Conservation (phyloP, 1,140 invertebrate genomes). For the Diorhabda elongata region DNA sequence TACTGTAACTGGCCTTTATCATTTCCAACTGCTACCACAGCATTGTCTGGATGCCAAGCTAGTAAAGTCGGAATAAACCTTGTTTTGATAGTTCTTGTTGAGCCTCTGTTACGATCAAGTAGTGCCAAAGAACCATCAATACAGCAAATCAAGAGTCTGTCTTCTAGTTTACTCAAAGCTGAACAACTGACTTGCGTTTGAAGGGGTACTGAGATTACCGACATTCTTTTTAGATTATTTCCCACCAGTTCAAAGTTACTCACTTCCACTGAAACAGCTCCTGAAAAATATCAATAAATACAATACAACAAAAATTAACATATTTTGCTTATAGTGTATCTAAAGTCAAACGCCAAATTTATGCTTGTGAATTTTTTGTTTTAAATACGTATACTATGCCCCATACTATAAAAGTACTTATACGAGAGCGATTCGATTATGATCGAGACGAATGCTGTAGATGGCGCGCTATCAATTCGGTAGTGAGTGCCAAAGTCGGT, state of each 20-base stretch:
- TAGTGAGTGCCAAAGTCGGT: too few relatives aligned
- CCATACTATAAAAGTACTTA: too few relatives aligned
- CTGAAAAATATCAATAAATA: conserved; percentile 43
- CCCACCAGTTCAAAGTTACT: conserved; percentile 67
- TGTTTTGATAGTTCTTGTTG: conserved; percentile 60
- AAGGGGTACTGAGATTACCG: conserved; percentile 64
- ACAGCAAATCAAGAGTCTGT: conserved; percentile 68
- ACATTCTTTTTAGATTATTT: conserved; percentile 63
- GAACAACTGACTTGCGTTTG: conserved; percentile 67
- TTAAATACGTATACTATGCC: too few relatives aligned
- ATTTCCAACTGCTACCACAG: conserved; percentile 65
- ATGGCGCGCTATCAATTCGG: too few relatives aligned
- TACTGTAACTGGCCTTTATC: conserved; percentile 72
- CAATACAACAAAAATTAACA: neutral
- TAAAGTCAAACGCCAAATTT: too few relatives aligned
- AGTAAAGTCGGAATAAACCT: conserved; percentile 67
- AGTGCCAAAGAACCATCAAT: conserved; percentile 73
- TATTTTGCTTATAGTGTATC: too few relatives aligned
- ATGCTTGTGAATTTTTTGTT: too few relatives aligned
- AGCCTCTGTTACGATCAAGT: conserved; percentile 61
- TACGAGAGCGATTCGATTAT: too few relatives aligned
- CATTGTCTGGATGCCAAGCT: conserved; percentile 69
- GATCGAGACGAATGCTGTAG: too few relatives aligned
- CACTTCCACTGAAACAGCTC: conserved; percentile 71
- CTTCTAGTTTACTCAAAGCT: conserved; percentile 65